phyloP scores from a whole-genome alignment of 2,797 vertebrate species.

The Melanotaenia pygmaea region DNA sequence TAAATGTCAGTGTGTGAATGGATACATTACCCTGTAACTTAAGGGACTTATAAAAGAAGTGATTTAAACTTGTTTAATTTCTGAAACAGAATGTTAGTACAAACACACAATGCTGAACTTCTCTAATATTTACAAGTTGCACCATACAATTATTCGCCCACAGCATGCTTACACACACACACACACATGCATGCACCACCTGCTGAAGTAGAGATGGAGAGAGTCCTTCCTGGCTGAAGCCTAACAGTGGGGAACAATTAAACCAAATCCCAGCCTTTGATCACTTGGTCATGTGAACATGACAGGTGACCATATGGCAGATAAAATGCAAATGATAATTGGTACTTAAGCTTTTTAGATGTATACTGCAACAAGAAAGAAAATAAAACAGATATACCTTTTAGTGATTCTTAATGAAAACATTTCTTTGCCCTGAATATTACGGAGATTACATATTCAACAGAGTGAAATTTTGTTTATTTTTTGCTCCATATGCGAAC shows the following conservation, averaged over 20 bases:
- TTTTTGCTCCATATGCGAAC: slow-evolving; percentile 23
- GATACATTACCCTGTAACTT: not conserved
- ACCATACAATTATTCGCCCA: slow-evolving; percentile 32
- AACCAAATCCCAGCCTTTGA: slow-evolving; percentile 93
- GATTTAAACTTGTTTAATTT: slow-evolving; percentile 4
- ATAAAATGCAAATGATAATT: slow-evolving; percentile 83
- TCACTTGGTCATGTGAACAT: slow-evolving; percentile 91
- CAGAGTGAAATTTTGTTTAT: slow-evolving; percentile 23
- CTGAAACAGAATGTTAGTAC: not conserved
- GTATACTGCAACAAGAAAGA: slow-evolving; percentile 83
- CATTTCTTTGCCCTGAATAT: slow-evolving; percentile 41
- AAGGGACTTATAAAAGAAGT: not conserved
- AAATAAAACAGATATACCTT: slow-evolving; percentile 15
- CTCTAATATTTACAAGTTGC: slow-evolving; percentile 39
- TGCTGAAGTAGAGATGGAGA: slow-evolving; percentile 93
- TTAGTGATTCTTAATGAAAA: slow-evolving; percentile 23
- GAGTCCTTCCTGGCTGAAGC: slow-evolving; percentile 84
- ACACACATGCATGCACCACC: slow-evolving; percentile 70
- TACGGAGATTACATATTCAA: slow-evolving; percentile 19
- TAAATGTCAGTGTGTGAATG: not conserved
- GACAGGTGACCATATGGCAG: slow-evolving; percentile 94
- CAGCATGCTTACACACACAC: slow-evolving; percentile 39
- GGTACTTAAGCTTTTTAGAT: slow-evolving; percentile 72
- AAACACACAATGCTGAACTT: slow-evolving; percentile 17
- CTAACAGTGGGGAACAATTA: slow-evolving; percentile 93